These are phyloP conservation scores for Scopus umbretta DNA, from an alignment of 2,113 vertebrate species.

Conservation along the genomic window DNA sequence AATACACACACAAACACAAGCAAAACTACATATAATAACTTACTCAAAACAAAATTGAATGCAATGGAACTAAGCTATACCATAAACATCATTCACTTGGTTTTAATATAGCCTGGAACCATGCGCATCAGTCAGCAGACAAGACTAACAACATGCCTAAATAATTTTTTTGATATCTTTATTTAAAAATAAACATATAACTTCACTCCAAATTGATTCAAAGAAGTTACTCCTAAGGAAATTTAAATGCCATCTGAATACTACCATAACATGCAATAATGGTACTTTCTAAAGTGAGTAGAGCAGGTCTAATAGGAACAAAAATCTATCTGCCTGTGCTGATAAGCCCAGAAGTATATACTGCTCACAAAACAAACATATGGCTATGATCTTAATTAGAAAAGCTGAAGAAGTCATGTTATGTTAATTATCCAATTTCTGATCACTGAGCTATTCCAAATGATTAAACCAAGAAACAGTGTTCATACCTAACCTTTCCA, in stretches of 20 bases:
- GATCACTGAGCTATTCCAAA: constrained; percentile 22
- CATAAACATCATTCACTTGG: not conserved
- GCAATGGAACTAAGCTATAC: not conserved
- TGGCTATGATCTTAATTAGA: not conserved
- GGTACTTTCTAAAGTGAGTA: not conserved
- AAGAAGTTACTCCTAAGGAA: not conserved
- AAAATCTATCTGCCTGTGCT: not conserved
- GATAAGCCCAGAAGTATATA: not conserved
- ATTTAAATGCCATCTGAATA: not conserved
- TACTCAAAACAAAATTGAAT: not conserved
- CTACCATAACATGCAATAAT: not conserved
- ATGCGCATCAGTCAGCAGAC: not conserved
- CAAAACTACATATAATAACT: not conserved
- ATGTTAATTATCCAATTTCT: constrained; percentile 24
- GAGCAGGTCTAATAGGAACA: not conserved
- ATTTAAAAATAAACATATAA: not conserved
- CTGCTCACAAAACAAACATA: not conserved
- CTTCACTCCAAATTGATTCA: not conserved
- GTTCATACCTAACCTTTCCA: not conserved
- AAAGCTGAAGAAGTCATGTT: constrained; percentile 12
- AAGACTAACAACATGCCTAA: not conserved
- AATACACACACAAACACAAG: not conserved
- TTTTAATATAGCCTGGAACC: not conserved
- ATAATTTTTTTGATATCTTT: not conserved
- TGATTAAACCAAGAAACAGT: not conserved